These are phyloP conservation scores for Ennomos fuscantarius DNA, from an alignment of 2,888 invertebrate genomes.

Conservation along the genomic window DNA sequence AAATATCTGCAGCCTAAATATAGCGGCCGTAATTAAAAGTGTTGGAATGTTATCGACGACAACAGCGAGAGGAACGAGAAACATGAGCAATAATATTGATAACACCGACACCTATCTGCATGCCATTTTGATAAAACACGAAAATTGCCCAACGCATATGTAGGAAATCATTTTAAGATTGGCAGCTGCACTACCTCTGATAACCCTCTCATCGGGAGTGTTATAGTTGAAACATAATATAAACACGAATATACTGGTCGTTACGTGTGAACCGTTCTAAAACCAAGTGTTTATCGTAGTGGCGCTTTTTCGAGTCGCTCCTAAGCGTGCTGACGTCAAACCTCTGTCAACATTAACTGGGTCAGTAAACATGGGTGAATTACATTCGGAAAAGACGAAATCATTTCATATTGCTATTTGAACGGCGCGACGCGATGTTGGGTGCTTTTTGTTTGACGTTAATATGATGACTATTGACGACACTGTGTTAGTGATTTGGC, in stretches of 20 bases:
- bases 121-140: conserved; percentile 8
- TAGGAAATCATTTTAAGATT: conserved; percentile 27
- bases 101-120: conserved; percentile 23
- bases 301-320: conserved; percentile 63
- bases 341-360: conserved; percentile 78
- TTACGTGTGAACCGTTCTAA: conserved; percentile 59
- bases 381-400: conserved; percentile 67
- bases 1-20: conserved; percentile 16
- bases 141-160: conserved; percentile 7
- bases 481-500: conserved; percentile 4
- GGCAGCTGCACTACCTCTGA: conserved; percentile 40
- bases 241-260: conserved; percentile 48
- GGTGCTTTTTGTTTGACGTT: conserved; percentile 22
- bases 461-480: conserved; percentile 15
- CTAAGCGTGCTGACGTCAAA: conserved; percentile 73
- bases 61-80: conserved; percentile 17
- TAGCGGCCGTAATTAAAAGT: conserved; percentile 23
- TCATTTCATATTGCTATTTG: conserved; percentile 58
- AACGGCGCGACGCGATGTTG: conserved; percentile 40
- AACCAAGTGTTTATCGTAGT: conserved; percentile 58
- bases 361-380: conserved; percentile 77
- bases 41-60: conserved; percentile 12
- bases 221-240: conserved; percentile 62
- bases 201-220: conserved; percentile 46
- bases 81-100: conserved; percentile 19